Percentiles rank a stretch among this genome's conserved stretches.
These are phyloP conservation scores for Epiblema foenella DNA, from an alignment of 2,888 invertebrate genomes.

Conservation along the genomic window DNA sequence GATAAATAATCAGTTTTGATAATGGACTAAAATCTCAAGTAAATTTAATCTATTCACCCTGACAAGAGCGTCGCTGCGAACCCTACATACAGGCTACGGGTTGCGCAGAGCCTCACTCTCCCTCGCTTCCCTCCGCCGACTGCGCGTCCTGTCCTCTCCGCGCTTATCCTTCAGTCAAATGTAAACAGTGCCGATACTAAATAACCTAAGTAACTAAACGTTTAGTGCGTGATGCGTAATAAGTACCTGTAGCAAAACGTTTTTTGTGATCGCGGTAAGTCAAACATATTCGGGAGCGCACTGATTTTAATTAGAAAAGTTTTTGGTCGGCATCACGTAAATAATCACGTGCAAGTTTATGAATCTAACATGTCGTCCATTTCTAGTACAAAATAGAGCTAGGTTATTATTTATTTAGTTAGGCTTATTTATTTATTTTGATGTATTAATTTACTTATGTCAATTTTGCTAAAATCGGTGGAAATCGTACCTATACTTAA, in stretches of 20 bases:
- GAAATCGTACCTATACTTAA: not conserved
- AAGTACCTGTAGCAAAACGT: not conserved
- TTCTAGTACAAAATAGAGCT: constrained; percentile 1
- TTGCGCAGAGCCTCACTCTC: constrained; percentile 75
- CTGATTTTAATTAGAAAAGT: constrained; percentile 18
- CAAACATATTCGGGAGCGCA: not conserved
- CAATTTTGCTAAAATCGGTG: not conserved
- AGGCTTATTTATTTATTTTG: constrained; percentile 5
- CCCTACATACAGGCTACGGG: constrained; percentile 68
- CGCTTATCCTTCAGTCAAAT: constrained; percentile 48
- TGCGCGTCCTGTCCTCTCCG: constrained; percentile 51
- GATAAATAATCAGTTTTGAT: too few species aligned
- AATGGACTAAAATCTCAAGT: too few species aligned
- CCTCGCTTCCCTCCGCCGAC: constrained; percentile 63
- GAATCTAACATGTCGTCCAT: constrained; percentile 1
- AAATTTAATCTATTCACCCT: too few species aligned
- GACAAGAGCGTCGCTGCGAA: constrained; percentile 51
- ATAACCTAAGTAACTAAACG: constrained; percentile 3
- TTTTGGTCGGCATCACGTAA: constrained; percentile 5
- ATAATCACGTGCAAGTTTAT: constrained; percentile 33
- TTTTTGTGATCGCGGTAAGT: constrained; percentile 7
- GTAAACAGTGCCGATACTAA: constrained; percentile 53
- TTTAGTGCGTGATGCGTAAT: constrained; percentile 30
- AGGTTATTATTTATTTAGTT: too few species aligned
- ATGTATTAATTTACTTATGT: not conserved